phyloP scores from a whole-genome alignment of 2,797 vertebrate genomes.

The Semaprochilodus insignis region DNA sequence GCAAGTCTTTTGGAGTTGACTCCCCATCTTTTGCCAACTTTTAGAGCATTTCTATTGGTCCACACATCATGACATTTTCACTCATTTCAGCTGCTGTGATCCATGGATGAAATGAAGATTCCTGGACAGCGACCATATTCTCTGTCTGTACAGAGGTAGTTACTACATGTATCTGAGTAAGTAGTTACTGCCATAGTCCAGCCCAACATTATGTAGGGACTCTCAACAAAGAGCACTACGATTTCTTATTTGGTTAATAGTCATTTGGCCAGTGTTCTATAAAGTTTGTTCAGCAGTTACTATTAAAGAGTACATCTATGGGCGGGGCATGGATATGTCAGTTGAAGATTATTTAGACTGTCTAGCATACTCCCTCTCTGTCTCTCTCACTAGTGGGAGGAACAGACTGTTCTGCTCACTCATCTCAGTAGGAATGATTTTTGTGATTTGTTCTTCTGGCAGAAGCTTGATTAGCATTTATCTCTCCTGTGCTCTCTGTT shows the following conservation, averaged over 20 bases:
- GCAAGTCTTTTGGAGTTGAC: too few species aligned
- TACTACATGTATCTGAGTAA: too few species aligned
- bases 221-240: neutral
- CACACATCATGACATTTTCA: too few species aligned
- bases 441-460: conserved; percentile 38
- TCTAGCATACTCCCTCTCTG: neutral
- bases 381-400: neutral
- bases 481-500: conserved; percentile 15
- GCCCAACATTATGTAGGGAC: too few species aligned
- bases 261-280: neutral
- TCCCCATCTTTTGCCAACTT: too few species aligned
- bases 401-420: conserved; percentile 27
- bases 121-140: too few species aligned
- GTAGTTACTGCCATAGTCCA: too few species aligned
- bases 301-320: neutral
- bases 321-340: neutral
- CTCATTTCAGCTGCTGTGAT: too few species aligned
- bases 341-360: neutral
- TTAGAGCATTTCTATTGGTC: too few species aligned
- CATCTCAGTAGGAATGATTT: conserved; percentile 42
- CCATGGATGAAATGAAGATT: too few species aligned
- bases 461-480: conserved; percentile 44
- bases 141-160: too few species aligned
- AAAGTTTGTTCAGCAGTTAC: neutral
- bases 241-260: neutral